These are phyloP conservation scores for Aelia acuminata DNA, from an alignment of 2,888 invertebrate genomes.

Conservation along the genomic window DNA sequence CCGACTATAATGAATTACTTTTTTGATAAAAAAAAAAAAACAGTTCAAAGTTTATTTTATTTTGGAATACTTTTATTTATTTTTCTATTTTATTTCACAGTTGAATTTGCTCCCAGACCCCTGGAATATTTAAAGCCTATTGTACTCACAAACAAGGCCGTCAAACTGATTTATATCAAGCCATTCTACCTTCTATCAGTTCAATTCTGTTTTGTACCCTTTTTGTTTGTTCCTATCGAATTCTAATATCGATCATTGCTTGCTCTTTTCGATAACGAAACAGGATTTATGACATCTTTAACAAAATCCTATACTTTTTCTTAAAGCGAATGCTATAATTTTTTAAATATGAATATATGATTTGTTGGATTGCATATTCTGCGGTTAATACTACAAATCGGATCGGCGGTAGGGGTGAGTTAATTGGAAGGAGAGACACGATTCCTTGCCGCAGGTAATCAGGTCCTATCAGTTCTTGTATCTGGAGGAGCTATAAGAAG, in stretches of 20 bases:
- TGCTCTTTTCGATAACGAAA: background rate
- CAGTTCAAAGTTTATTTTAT: background rate
- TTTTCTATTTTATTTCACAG: too few relatives aligned
- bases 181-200: background rate
- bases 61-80: too few relatives aligned
- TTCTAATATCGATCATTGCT: background rate
- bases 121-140: background rate
- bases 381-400: background rate
- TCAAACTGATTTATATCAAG: background rate
- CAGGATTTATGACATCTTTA: background rate
- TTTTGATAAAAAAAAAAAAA: too few relatives aligned
- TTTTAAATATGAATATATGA: background rate
- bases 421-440: slow-evolving; percentile 16
- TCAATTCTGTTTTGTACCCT: background rate
- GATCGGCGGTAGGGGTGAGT: background rate
- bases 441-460: background rate
- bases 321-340: background rate
- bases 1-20: too few relatives aligned
- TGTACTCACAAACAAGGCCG: background rate
- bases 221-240: background rate
- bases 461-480: slow-evolving; percentile 33
- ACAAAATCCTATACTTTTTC: background rate
- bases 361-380: background rate
- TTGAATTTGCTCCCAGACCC: too few relatives aligned
- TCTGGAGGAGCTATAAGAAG: slow-evolving; percentile 25